Evolutionary conservation across 2,888 invertebrate genomes (phyloP), one percentile per base, ranked within the genome.

Genomic region (Dromius quadrimaculatus): DNA sequence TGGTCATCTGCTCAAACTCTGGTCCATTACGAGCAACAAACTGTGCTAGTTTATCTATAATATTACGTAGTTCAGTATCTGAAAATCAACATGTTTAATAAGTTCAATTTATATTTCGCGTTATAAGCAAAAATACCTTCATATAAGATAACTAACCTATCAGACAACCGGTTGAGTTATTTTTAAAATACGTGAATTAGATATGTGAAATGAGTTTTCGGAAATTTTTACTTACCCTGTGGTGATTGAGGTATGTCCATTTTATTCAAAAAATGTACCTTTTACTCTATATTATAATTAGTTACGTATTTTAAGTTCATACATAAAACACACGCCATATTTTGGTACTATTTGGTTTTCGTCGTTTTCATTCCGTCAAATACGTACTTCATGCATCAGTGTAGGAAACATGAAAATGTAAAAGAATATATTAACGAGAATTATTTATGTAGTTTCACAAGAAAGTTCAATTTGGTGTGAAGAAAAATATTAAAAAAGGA

Each of bases 1-100:
- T 98, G 72, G 98, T 98, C 93, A 98, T 98, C 84, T 94, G 92
- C 85, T 98, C 98, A 84, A 98, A 98, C 82, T 98, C 98, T n/a
- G 96, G 97, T 64, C 98, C 98, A 92, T 98, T 98, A 84, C 97
- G 86, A 71, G 98, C 98, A 75, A 99, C 98, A 88, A 98, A 98
- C 84, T 97, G 96, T 9, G 98, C 98, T 78, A 98, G 87, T 86
- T 98, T 98, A 86, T 98, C 98, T 79, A 99, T 98, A 80, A 98
- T 97, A 85, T 96, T 97, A 80, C 94, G 91, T 79, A 97, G 89
- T 82, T 98, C 97, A 79, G 92, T 92, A 87, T 98, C 98, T 92
- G 81, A 74, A 85, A 84, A 75, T 22, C 13, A 72, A 68, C 47
- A 15, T 28, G 65, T 36, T n/a, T 34, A 59, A 59, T 59, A 59